phyloP scores from a whole-genome alignment of 2,797 vertebrate genomes.

The Apogon hyalosoma region DNA sequence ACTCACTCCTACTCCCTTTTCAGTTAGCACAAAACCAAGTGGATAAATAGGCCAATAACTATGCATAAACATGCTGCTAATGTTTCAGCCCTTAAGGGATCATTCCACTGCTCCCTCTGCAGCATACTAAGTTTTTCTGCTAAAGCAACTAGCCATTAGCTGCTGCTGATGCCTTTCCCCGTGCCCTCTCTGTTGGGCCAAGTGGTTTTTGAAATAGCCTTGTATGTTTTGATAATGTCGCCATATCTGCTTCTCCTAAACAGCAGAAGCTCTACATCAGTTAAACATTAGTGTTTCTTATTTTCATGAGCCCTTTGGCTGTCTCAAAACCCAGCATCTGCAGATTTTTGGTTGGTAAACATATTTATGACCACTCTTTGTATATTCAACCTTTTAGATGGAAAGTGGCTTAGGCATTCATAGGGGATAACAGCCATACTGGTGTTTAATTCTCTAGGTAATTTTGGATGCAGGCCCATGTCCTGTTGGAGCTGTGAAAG shows the following conservation, averaged over 20 bases:
- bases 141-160: conserved; percentile 53
- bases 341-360: background rate
- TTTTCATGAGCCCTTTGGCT: background rate
- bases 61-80: conserved; percentile 79
- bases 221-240: conserved; percentile 45
- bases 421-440: conserved; percentile 1
- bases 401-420: conserved; percentile 15
- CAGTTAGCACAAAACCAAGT: conserved; percentile 72
- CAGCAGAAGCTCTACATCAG: conserved; percentile 16
- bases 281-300: conserved; percentile 13
- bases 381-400: conserved; percentile 20
- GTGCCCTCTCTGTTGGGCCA: conserved; percentile 24
- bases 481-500: conserved; percentile 48
- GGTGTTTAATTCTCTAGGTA: conserved; percentile 36
- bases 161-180: conserved; percentile 20
- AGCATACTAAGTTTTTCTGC: conserved; percentile 65
- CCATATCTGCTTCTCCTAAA: conserved; percentile 6
- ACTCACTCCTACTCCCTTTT: conserved; percentile 58
- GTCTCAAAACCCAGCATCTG: conserved; percentile 5
- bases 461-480: conserved; percentile 60
- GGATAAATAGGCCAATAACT: conserved; percentile 77
- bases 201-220: conserved; percentile 24
- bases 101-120: conserved; percentile 42
- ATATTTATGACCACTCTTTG: conserved; percentile 2
- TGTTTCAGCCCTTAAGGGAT: conserved; percentile 72